These are phyloP conservation scores for Crambe crambe DNA, from an alignment of 37 sponge, comb jelly and placozoan species.

Conservation along the genomic window DNA sequence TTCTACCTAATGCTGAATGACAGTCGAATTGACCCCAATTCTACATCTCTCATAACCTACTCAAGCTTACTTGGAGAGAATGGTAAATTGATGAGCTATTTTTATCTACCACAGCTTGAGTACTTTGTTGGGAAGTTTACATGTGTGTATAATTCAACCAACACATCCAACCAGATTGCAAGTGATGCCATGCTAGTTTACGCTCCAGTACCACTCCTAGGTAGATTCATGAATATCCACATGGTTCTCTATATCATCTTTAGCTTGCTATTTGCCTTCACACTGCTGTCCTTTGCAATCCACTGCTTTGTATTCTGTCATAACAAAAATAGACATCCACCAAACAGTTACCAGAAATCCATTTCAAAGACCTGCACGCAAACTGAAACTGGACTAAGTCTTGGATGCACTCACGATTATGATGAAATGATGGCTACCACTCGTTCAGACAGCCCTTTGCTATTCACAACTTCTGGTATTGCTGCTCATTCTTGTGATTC, in stretches of 20 bases:
- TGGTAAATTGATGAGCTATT: not conserved
- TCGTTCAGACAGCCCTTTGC: not conserved
- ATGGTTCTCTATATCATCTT: not conserved
- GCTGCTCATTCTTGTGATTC: not conserved
- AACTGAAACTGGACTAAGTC: too few species aligned
- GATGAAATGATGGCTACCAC: not conserved
- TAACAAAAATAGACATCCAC: not conserved
- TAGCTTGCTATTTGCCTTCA: not conserved
- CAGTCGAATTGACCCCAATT: not conserved
- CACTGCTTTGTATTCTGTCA: not conserved
- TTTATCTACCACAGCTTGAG: not conserved
- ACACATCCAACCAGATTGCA: not conserved
- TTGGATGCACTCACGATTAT: not conserved
- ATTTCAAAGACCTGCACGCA: too few species aligned
- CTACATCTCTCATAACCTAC: not conserved
- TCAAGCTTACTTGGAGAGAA: not conserved
- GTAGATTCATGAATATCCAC: not conserved
- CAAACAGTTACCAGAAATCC: not conserved
- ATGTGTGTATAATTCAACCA: not conserved
- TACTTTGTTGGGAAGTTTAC: not conserved
- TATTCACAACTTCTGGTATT: not conserved
- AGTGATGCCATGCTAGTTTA: not conserved
- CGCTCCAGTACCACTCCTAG: not conserved
- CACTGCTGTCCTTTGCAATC: too few species aligned
- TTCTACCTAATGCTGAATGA: not conserved